phyloP scores from a whole-genome alignment of 2,113 vertebrate species.

The Neofelis nebulosa region DNA sequence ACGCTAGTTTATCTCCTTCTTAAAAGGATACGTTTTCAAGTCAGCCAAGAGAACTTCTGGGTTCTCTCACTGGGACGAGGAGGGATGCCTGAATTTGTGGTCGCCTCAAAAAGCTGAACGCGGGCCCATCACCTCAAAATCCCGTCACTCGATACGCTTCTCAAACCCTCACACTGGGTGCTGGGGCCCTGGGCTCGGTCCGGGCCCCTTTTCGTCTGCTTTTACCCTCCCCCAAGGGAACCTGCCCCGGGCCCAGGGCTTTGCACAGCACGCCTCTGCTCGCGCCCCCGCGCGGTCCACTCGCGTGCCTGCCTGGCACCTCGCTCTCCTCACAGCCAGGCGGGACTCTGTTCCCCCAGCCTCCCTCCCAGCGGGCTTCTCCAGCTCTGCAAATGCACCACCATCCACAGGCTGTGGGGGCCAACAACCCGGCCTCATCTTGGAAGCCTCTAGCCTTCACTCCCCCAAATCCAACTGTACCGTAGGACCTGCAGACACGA shows the following conservation, averaged over 20 bases:
- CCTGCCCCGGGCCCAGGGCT: background rate
- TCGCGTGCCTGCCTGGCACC: background rate
- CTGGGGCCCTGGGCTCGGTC: background rate
- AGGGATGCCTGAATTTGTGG: background rate
- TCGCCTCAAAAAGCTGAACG: background rate
- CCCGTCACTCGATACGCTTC: background rate
- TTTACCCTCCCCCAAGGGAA: background rate
- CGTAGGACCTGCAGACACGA: background rate
- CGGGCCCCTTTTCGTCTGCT: background rate
- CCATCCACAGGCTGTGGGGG: background rate
- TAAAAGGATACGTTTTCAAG: background rate
- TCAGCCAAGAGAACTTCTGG: background rate
- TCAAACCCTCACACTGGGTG: background rate
- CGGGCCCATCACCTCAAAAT: background rate
- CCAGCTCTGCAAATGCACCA: background rate
- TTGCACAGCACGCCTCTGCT: background rate
- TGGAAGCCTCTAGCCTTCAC: background rate
- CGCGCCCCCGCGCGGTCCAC: rapidly evolving
- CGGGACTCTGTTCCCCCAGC: background rate
- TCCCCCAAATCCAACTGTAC: background rate
- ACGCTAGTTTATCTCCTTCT: background rate
- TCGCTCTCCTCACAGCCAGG: background rate
- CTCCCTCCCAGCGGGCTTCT: background rate
- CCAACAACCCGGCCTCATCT: background rate
- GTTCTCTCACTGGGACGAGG: background rate